Base-by-base conservation (phyloP, 2,888 invertebrate species). In the Lasius platythorax region DNA sequence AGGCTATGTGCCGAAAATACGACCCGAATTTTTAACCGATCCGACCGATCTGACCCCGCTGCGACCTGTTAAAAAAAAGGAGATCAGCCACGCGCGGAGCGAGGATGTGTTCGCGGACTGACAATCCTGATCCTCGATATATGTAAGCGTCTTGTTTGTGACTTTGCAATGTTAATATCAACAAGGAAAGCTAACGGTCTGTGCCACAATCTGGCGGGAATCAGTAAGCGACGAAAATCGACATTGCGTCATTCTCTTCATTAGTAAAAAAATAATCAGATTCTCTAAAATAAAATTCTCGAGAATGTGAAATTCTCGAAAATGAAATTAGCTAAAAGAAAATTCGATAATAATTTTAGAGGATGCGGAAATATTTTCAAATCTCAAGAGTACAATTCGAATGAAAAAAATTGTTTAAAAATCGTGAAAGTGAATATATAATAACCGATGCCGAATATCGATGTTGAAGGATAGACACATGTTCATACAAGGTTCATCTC, bases 21-120 rank as follows among this genome's bases (percentile, higher is more conserved):
- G 61, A 28, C 46, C 63, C 85, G 88, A 87, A 90, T 87, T 84
- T 87, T 56, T 43, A 63, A 43, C 37, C n/a, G 28, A 18, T 18
- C 81, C 66, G 78, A 18, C 9, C 56, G 79, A 86, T 85, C 82
- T 91, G 91, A 91, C 89, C 91, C 82, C 82, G 78, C 88, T 79
- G 67, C 53, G 89, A 85, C 87, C 88, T 28, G 85, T 18, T 84
- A 61, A 84, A 79, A 53, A 74, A 83, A 85, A 85, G 70, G 87
- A 75, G 89, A 83, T 67, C 89, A 83, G 68, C 72, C 87, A 79
- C 87, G 86, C 83, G 89, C 53, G 30, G 40, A 78, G 30, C 50
- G 23, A 72, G 23, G 58, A 61, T 46, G 37, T 61, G 46, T 46
- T 61, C 40, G 30, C 75, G 61, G 28, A 53, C 11, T 9, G 9